Base-by-base conservation (phyloP, 2,113 vertebrate genomes). In the Limanda limanda region DNA sequence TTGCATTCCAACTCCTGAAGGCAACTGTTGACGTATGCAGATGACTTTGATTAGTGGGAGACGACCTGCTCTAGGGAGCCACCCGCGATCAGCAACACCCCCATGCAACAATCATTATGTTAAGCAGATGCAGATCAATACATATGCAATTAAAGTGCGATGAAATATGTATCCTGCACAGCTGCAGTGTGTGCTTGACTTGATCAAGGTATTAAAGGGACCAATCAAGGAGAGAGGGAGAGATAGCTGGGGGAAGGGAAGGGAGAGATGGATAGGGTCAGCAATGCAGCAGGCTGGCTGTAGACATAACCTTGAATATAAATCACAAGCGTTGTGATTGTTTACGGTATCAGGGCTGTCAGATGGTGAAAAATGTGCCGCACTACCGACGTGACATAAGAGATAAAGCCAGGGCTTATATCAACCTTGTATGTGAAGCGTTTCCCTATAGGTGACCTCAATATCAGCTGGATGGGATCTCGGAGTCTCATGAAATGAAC, bases 101-200 rank as follows among this genome's bases (percentile, higher is more conserved):
- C 47, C 31, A 51, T 73, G 37, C 74, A 71, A 68, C 73, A 71
- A 55, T 74, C 69, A 76, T 81, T 60, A 84, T 68, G 77, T 73
- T 78, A 79, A 85, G 67, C 64, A 85, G 66, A 74, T 74, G 59
- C 42, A 78, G 80, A 82, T 91, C 86, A 71, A 88, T 87, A 81
- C 15, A 74, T 67, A 68, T 76, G 20, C 67, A 73, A 79, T 82
- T 89, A 70, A 81, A 86, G 86, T 81, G 72, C 68, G 74, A 62
- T 68, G 68, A 73, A 68, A 73, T 76, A 86, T 84, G 52, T 40
- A 66, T 71, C 54, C 75, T 70, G 55, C 63, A 42, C 61, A 70
- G 78, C 74, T 68, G 71, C 79, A 72, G 74, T 59, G 31, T 37
- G 85, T 64, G 52, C 23, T 69, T 68, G 76, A 86, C 82, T 85